Evolutionary conservation across 2,797 vertebrate species (phyloP), one percentile per base, ranked within the genome.

Genomic region (Cyclopterus lumpus): DNA sequence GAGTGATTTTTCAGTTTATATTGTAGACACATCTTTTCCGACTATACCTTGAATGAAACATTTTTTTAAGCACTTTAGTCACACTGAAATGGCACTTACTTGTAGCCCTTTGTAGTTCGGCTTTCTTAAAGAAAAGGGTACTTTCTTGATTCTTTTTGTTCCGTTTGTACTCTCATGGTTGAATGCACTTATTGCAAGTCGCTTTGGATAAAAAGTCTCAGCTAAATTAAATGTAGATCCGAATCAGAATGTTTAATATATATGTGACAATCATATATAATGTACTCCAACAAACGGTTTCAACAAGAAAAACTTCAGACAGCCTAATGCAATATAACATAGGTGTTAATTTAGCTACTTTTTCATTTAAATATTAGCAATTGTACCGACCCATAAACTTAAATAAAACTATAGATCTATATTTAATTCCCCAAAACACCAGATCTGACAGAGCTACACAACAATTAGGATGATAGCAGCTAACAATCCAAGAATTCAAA

Each of bases 371-470:
- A 58, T 58, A 11, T n/a, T 49, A 22, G 11, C n/a, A 14, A 28
- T 51, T 51, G 10, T 26, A 54, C 51, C 54, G 6, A 54, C 12
- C 22, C 51, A 53, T 53, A 49, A 22, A 22, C 48, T 11, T n/a
- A 4, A n/a, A 26, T 22, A 34, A 32, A 4, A 20, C 4, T 2
- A 5, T 0, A 57, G 8, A 57, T 20, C 20, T 10, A 22, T 8
- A 49, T 49, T n/a, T 51, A 51, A 32, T 20, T 77, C 36, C 24
- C 42, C 15, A 32, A 73, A 16, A 74, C 36, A 79, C 53, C 65
- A 42, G 8, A 69, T 60, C 60, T 79, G 24, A 51, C 0, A 2
- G 24, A 80, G 15, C 15, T 65, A 26, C 28, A 72, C 77, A 70
- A 36, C 22, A 40, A 20, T 46, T 48, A 62, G 16, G 24, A 72